These are phyloP conservation scores for Allophyes oxyacanthae DNA, from an alignment of 2,888 invertebrate genomes.

Conservation along the genomic window DNA sequence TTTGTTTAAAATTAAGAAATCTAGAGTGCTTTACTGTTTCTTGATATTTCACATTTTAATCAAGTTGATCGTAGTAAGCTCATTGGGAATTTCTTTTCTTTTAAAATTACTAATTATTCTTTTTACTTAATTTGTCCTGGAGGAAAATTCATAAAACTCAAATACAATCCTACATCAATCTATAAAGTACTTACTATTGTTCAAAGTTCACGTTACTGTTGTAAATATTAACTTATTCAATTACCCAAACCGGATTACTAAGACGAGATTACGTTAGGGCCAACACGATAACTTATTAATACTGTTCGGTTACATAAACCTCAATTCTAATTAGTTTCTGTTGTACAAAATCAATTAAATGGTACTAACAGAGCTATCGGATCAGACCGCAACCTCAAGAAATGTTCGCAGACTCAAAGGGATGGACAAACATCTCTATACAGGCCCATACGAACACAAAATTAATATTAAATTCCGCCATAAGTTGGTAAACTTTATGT, in stretches of 20 bases:
- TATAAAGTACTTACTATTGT: conserved; percentile 7
- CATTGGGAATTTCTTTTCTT: no score
- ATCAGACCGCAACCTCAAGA: conserved; percentile 80
- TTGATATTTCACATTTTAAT: no score
- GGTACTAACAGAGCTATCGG: conserved; percentile 77
- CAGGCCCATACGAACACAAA: conserved; percentile 56
- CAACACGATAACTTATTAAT: conserved; percentile 82
- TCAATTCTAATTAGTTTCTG: conserved; percentile 87
- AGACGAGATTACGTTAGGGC: conserved; percentile 74
- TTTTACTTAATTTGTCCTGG: no score
- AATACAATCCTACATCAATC: not conserved
- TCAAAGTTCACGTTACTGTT: conserved; percentile 5
- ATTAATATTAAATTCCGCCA: conserved; percentile 66
- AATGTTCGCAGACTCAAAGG: conserved; percentile 78
- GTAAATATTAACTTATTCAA: conserved; percentile 69
- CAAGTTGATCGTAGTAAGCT: no score
- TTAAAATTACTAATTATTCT: no score
- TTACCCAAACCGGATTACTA: conserved; percentile 70
- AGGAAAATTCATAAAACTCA: no score
- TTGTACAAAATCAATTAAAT: conserved; percentile 87
- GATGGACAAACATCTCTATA: conserved; percentile 67
- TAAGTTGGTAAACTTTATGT: conserved; percentile 44
- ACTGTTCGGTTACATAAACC: conserved; percentile 83
- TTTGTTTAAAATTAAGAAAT: no score
- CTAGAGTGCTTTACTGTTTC: no score